Evolutionary conservation across 2,113 vertebrate genomes (phyloP), one percentile per base, ranked within the genome.

Genomic region (Hymenochirus boettgeri): DNA sequence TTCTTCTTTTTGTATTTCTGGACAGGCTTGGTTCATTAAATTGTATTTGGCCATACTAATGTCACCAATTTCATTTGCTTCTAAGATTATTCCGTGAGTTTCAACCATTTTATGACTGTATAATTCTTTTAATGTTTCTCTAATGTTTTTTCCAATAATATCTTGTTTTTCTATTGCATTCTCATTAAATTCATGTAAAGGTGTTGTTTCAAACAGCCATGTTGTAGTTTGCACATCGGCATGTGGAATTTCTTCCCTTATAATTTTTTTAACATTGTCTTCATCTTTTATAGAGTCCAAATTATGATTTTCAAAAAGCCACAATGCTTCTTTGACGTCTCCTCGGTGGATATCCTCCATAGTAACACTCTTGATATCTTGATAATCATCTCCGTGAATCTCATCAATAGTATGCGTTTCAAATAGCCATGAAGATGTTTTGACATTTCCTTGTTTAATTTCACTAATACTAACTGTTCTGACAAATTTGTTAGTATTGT

Each of bases 141-240:
- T 89, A 62, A 96, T 75, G 23, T 85, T 95, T 75, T 95, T 96
- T 8, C 93, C 93, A 50, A 92, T 53, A 55, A 96, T 89, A 82
- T 91, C 89, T 22, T 80, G 78, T 72, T 83, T 91, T 70, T 93
- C 88, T 23, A 82, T 62, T 67, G 52, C 85, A 18, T 70, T 82
- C 70, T 90, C 88, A 75, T 89, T 91, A 77, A 96, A 95, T 70
- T 89, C 82, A 45, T 89, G 82, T 54, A 96, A 83, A 11, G 93
- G 90, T 52, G 88, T 96, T 1, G 91, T 94, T 85, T 96, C 93
- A 88, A 96, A 96, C 53, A 95, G 88, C 91, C 91, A 95, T 0
- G 88, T 93, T 60, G 90, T 88, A 55, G 90, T 90, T 74, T 89
- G 94, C 13, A 96, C 93, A 73, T 95, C 90, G 0, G 85, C 89